A percentile compares a stretch with the other conserved stretches of the same genome.
These are phyloP conservation scores for Diaprepes abbreviatus DNA, from an alignment of 2,888 invertebrate species.

Conservation along the genomic window DNA sequence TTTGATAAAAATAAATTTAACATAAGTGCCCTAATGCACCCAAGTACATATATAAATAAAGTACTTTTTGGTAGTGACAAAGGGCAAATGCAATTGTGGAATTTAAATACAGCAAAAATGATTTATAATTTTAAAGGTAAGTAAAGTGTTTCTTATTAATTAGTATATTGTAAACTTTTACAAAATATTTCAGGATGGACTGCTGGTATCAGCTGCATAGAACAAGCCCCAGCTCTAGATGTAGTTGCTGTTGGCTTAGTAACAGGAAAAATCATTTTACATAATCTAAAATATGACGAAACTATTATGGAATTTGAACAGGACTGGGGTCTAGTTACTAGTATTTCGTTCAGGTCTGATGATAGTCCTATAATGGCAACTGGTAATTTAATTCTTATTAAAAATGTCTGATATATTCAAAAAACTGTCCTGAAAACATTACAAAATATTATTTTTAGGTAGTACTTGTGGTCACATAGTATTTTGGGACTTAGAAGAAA, in stretches of 20 bases:
- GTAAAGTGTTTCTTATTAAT: no score
- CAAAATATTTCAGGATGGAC: conserved; percentile 78
- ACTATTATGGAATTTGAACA: conserved; percentile 88
- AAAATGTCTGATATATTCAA: no score
- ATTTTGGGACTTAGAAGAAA: conserved; percentile 93
- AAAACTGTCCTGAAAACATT: no score
- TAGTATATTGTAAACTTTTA: no score
- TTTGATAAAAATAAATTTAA: conserved; percentile 80
- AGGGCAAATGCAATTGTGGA: conserved; percentile 91
- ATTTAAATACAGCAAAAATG: conserved; percentile 82
- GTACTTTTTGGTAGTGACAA: conserved; percentile 89
- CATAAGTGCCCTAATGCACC: conserved; percentile 89
- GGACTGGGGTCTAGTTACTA: conserved; percentile 91
- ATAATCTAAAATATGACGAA: conserved; percentile 90
- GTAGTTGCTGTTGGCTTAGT: conserved; percentile 90
- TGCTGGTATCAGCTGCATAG: conserved; percentile 79
- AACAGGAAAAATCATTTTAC: conserved; percentile 85
- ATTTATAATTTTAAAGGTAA: conserved; percentile 81
- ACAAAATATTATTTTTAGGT: no score
- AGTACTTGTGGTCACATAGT: conserved; percentile 84
- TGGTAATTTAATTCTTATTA: conserved; percentile 73
- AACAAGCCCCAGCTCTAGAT: conserved; percentile 93
- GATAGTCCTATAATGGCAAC: conserved; percentile 89
- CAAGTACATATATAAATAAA: conserved; percentile 95
- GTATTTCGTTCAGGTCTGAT: conserved; percentile 89